phyloP scores from a whole-genome alignment of 2,888 invertebrate species.

The Herminia tarsipennalis region DNA sequence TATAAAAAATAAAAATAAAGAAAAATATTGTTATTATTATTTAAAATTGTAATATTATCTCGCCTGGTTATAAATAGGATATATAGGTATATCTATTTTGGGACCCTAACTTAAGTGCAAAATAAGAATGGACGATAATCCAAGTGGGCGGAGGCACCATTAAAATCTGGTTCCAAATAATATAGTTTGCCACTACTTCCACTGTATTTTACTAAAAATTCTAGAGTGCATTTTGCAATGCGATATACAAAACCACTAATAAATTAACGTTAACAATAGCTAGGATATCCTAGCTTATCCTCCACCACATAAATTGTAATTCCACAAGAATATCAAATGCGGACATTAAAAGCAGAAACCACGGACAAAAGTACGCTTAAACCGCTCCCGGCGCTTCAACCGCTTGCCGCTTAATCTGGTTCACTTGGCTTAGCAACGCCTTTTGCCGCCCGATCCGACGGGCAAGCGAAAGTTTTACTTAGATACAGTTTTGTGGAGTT shows the following conservation, averaged over 20 bases:
- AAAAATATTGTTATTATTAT: not conserved
- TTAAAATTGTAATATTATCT: too few relatives aligned
- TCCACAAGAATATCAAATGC: conserved; percentile 12
- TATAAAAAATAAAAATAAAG: too few relatives aligned
- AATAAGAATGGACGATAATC: too few relatives aligned
- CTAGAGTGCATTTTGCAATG: not conserved
- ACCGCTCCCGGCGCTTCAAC: conserved; percentile 17
- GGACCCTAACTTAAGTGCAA: too few relatives aligned
- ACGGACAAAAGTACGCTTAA: conserved; percentile 14
- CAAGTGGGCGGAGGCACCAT: too few relatives aligned
- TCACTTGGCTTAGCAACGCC: conserved; percentile 36
- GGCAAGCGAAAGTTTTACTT: conserved; percentile 8
- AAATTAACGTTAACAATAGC: conserved; percentile 6
- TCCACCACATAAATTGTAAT: conserved; percentile 9
- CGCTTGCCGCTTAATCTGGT: conserved; percentile 23
- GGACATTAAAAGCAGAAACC: conserved; percentile 12
- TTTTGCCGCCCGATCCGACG: conserved; percentile 15
- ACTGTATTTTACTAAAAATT: not conserved
- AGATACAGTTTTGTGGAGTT: not conserved
- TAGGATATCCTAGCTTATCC: conserved; percentile 5
- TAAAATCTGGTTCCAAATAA: too few relatives aligned
- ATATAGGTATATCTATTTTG: too few relatives aligned
- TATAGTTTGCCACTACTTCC: not conserved
- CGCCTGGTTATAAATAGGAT: too few relatives aligned
- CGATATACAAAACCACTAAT: conserved; percentile 1